Percentiles rank a stretch among this genome's conserved stretches.
Conservation (phyloP, 2,888 invertebrate species). For the Tenthredo scrophulariae region DNA sequence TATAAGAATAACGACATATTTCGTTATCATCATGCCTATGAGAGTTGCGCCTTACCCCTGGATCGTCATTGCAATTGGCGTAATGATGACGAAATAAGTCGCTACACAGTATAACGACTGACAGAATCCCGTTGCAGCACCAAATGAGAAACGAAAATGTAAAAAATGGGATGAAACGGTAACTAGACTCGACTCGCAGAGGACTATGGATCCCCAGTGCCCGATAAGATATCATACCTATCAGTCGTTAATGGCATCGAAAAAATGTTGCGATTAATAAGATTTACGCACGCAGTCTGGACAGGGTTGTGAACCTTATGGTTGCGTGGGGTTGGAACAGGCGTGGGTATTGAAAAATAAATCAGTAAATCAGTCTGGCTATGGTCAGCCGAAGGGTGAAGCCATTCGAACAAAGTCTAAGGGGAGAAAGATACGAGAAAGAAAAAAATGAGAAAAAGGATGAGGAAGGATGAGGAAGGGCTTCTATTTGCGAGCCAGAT, state of each 20-base stretch:
- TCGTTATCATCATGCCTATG: too few relatives aligned
- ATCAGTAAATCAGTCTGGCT: constrained; percentile 26
- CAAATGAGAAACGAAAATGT: constrained; percentile 12
- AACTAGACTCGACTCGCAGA: constrained; percentile 6
- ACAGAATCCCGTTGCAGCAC: too few relatives aligned
- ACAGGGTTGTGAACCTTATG: neutral
- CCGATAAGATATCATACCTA: constrained; percentile 33
- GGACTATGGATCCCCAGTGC: constrained; percentile 1
- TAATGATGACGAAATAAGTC: too few relatives aligned
- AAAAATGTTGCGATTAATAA: constrained; percentile 38
- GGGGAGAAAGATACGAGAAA: neutral
- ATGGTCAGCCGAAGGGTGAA: constrained; percentile 36
- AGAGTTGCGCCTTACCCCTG: too few relatives aligned
- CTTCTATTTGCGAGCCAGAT: neutral
- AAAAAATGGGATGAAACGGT: constrained; percentile 20
- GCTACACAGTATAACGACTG: too few relatives aligned
- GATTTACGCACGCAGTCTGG: constrained; percentile 16
- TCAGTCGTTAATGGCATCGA: constrained; percentile 38
- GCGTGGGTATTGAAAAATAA: constrained; percentile 33
- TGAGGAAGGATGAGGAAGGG: constrained; percentile 6
- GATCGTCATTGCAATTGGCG: too few relatives aligned
- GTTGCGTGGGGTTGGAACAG: neutral
- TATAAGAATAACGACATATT: too few relatives aligned
- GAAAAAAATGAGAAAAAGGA: constrained; percentile 18
- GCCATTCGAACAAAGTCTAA: constrained; percentile 20